phyloP scores from a whole-genome alignment of 2,113 vertebrate genomes.

The Isurus oxyrinchus region DNA sequence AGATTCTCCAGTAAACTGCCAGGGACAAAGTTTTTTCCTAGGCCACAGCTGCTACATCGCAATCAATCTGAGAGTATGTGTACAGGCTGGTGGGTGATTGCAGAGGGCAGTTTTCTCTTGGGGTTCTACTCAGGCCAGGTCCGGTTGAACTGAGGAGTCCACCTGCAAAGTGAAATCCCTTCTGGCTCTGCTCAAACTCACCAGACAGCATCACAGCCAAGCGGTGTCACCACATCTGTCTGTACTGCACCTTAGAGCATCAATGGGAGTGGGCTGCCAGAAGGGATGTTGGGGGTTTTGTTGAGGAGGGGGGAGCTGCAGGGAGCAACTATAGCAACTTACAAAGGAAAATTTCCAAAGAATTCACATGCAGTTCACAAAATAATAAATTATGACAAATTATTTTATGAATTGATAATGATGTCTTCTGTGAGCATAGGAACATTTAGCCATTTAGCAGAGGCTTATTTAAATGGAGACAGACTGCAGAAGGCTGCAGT shows the following conservation, averaged over 20 bases:
- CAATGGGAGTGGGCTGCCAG: no score
- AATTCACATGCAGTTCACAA: not conserved
- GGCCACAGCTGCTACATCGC: no score
- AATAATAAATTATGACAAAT: not conserved
- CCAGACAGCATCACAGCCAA: not conserved
- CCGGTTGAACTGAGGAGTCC: not conserved
- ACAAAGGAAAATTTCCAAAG: not conserved
- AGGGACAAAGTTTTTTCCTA: not conserved
- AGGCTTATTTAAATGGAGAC: no score
- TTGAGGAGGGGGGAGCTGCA: no score
- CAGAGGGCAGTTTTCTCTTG: not conserved
- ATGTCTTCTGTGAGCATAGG: not conserved
- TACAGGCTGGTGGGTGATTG: not conserved
- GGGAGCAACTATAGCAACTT: no score
- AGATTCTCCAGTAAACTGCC: not conserved
- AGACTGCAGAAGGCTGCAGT: no score
- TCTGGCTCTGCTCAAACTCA: not conserved
- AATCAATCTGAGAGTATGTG: not conserved
- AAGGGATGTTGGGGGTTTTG: no score
- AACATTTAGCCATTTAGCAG: not conserved
- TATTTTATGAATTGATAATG: not conserved
- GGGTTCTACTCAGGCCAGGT: not conserved
- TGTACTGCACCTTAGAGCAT: no score
- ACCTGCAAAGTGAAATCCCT: not conserved
- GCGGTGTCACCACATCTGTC: no score